Base-by-base conservation (phyloP, 1,140 invertebrate species). In the Trichonephila clavipes region DNA sequence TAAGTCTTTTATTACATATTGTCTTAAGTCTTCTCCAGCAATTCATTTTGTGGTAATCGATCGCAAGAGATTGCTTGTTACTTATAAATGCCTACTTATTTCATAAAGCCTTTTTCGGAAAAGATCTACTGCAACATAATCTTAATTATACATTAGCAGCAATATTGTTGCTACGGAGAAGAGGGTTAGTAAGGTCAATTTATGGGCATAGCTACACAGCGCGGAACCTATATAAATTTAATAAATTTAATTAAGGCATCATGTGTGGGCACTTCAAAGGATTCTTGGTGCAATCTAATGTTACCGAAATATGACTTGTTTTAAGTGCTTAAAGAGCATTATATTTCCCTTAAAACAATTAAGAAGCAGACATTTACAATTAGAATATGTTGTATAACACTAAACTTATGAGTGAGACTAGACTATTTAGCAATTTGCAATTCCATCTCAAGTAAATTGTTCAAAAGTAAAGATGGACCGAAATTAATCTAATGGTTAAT, bases 31-130 rank as follows among this genome's bases (percentile, higher is more conserved):
- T 77, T 34, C 28, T 77, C 72, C 34, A 21, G 82, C 21, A 83
- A 83, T 83, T 83, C 82, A 83, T 83, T 83, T 83, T 83, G 44
- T 83, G 82, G 51, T 83, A 58, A 83, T 83, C 82, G 82, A 83
- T 58, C 28, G 72, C 72, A 18, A 34, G 34, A 28, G 28, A 77
- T 40, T 34, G 72, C 72, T 77, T 77, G 28, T 34, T 40, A 34
- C 24, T 19, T 77, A 34, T 40, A 28, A 77, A 40, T 34, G 28
- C 40, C 72, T 77, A 77, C 72, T 77, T 77, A 77, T 40, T 77
- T 77, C 34, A 77, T 77, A 77, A 77, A 77, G 14, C 72, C 28
- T 77, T 77, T 77, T 77, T 77, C 16, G 12, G 72, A 6, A 40
- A 77, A 77, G 72, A 77, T 77, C 24, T 34, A 34, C 34, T 18